Evolutionary conservation across 2,888 invertebrate species (phyloP).

Genomic region (Rhopalosiphum nymphaeae): DNA sequence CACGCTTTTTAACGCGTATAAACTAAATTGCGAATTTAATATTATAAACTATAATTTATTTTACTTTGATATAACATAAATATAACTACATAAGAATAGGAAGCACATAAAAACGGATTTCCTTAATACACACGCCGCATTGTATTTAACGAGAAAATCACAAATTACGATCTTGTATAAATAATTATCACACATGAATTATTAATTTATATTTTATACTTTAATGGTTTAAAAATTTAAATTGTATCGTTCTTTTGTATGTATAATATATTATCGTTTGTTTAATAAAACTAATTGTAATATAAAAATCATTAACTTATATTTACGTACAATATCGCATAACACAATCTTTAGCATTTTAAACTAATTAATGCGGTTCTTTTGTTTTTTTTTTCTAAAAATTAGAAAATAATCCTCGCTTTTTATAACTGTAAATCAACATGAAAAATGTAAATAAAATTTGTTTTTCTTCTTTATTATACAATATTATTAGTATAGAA

Average conservation of each 20-base stretch:
- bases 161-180: not conserved
- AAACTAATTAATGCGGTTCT: not conserved
- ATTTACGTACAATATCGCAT: not conserved
- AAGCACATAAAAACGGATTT: not conserved
- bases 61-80: not conserved
- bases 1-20: not conserved
- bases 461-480: not conserved
- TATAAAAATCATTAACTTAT: not conserved
- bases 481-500: not conserved
- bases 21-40: not conserved
- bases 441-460: not conserved
- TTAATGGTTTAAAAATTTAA: not conserved
- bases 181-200: not conserved
- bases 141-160: not conserved
- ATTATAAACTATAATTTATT: not conserved
- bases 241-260: not conserved
- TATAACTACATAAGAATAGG: not conserved
- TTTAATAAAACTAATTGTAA: not conserved
- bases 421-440: not conserved
- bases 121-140: not conserved
- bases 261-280: not conserved
- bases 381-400: not conserved
- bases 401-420: not conserved
- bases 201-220: not conserved
- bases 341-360: not conserved